Conservation (phyloP, 2,113 vertebrate species). For the Colinus virginianus region DNA sequence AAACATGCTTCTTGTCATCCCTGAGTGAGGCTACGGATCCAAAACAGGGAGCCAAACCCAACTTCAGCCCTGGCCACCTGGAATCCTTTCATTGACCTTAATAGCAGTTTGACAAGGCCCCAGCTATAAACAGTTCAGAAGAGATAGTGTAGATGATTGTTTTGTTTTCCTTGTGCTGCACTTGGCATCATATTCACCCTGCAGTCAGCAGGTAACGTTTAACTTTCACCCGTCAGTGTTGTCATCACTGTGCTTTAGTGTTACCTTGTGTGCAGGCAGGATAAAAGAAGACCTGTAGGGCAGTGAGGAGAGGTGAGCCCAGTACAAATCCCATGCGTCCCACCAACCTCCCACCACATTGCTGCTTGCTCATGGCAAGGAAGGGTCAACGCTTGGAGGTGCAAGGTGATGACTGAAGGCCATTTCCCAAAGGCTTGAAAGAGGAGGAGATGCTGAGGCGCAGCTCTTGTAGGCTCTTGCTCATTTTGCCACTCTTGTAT, state of each 20-base stretch:
- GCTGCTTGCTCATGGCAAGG: neutral
- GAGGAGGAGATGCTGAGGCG: neutral
- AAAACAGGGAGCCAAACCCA: neutral
- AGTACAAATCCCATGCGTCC: rapidly evolving
- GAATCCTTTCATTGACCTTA: slow-evolving; percentile 31
- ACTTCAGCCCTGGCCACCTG: neutral
- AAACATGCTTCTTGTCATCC: neutral
- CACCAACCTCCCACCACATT: neutral
- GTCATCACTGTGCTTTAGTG: neutral
- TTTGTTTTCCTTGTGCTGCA: neutral
- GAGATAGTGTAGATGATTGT: slow-evolving; percentile 14
- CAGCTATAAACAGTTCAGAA: slow-evolving; percentile 9
- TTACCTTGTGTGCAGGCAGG: neutral
- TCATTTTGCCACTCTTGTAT: neutral
- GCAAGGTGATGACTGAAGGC: neutral
- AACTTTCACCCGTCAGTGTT: slow-evolving; percentile 32
- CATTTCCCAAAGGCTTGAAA: neutral
- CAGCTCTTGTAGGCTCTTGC: neutral
- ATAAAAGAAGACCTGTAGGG: neutral
- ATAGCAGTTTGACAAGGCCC: neutral
- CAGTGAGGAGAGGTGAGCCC: neutral
- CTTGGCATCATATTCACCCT: neutral
- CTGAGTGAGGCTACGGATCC: neutral
- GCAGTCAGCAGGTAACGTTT: slow-evolving; percentile 12
- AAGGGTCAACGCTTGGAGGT: neutral